phyloP scores from a whole-genome alignment of 1,140 invertebrate genomes.

The Ptiloglossa arizonensis region DNA sequence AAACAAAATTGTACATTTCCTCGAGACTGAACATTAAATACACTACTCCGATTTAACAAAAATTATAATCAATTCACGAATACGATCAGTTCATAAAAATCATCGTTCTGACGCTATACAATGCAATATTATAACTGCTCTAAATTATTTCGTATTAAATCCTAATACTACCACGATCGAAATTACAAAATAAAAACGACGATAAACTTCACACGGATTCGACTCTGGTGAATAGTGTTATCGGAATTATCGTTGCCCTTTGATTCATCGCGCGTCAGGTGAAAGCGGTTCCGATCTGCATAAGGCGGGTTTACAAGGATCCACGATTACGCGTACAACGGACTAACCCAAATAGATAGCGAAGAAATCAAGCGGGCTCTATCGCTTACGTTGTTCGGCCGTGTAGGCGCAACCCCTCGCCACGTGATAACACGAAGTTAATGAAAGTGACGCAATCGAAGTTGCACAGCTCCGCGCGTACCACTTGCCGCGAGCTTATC shows the following conservation, averaged over 20 bases:
- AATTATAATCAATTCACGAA: too few species aligned
- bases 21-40: too few species aligned
- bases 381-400: slow-evolving; percentile 14
- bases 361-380: slow-evolving; percentile 64
- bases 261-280: not conserved
- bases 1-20: too few species aligned
- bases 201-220: too few species aligned
- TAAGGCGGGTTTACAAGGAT: slow-evolving; percentile 16
- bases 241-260: not conserved
- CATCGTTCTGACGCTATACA: too few species aligned
- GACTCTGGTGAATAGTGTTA: too few species aligned
- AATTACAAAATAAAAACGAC: too few species aligned
- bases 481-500: slow-evolving; percentile 15
- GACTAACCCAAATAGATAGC: slow-evolving; percentile 78
- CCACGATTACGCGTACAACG: slow-evolving; percentile 14
- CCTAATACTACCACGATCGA: too few species aligned
- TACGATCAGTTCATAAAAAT: too few species aligned
- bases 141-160: too few species aligned
- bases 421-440: slow-evolving; percentile 47
- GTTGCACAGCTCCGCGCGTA: not conserved
- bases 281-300: not conserved
- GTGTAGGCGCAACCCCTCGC: slow-evolving; percentile 23
- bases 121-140: too few species aligned
- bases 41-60: too few species aligned
- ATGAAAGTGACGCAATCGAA: slow-evolving; percentile 28